Evolutionary conservation across 2,797 vertebrate genomes (phyloP).

Genomic region (Gallinago solitaria): DNA sequence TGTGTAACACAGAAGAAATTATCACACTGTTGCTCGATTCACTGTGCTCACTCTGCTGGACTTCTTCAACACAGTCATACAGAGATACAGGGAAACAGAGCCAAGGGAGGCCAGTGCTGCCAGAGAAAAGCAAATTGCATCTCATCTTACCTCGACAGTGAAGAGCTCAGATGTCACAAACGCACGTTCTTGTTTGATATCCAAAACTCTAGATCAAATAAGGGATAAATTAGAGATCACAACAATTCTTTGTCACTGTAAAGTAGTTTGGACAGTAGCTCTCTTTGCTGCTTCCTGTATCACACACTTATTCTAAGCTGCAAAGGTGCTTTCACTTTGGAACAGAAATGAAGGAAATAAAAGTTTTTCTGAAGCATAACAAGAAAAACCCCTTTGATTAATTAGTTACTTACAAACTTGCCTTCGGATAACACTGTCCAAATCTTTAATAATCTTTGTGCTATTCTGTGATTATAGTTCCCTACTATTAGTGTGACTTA

Average conservation of each 20-base stretch:
- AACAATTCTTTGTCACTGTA: neutral
- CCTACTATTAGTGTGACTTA: slow-evolving; percentile 38
- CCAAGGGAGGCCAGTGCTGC: neutral
- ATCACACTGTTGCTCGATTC: neutral
- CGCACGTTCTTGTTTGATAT: slow-evolving; percentile 84
- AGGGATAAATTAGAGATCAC: neutral
- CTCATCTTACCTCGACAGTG: slow-evolving; percentile 81
- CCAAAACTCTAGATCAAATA: slow-evolving; percentile 81
- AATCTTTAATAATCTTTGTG: neutral
- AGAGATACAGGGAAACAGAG: neutral
- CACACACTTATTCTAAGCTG: neutral
- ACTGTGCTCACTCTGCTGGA: neutral
- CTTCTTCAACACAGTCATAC: neutral
- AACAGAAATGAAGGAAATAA: neutral
- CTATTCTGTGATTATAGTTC: neutral
- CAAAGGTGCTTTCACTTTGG: neutral
- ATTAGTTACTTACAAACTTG: neutral
- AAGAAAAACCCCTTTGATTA: neutral
- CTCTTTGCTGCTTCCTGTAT: neutral
- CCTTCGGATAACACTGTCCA: neutral
- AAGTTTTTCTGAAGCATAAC: neutral
- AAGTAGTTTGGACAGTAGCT: neutral
- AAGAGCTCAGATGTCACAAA: slow-evolving; percentile 85
- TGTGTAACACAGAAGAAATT: neutral
- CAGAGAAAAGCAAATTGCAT: neutral